These are phyloP conservation scores for Osmoderma eremita DNA, from an alignment of 2,888 invertebrate species.

Conservation along the genomic window DNA sequence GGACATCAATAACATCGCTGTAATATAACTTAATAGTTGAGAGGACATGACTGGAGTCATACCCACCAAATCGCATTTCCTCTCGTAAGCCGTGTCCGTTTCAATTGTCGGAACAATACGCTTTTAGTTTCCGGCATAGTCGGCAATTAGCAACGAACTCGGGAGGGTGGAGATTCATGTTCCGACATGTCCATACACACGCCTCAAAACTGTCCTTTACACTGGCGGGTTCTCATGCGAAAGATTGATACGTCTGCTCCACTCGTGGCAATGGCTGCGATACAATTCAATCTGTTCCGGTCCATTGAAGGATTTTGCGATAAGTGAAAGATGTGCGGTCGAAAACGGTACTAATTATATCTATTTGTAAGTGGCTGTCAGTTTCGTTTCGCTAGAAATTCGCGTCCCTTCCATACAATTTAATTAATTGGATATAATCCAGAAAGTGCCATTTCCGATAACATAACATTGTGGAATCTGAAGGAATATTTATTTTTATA, in stretches of 20 bases:
- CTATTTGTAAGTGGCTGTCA: no score
- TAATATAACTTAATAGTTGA: no score
- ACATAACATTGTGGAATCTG: no score
- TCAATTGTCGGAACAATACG: slow-evolving; percentile 48
- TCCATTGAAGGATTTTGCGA: slow-evolving; percentile 3
- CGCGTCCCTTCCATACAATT: no score
- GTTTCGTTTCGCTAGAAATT: no score
- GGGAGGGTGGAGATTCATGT: slow-evolving; percentile 26
- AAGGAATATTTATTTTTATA: no score
- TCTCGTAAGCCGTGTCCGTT: slow-evolving; percentile 40
- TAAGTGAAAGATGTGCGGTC: not conserved
- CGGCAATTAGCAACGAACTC: slow-evolving; percentile 43
- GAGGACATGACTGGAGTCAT: slow-evolving; percentile 8
- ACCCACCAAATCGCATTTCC: slow-evolving; percentile 31
- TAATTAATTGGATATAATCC: no score
- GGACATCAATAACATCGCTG: no score
- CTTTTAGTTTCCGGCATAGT: slow-evolving; percentile 44
- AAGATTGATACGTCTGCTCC: slow-evolving; percentile 43
- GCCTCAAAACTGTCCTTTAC: slow-evolving; percentile 44
- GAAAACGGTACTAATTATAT: not conserved
- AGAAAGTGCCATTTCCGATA: no score
- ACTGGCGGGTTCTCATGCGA: slow-evolving; percentile 45
- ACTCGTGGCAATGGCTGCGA: slow-evolving; percentile 2
- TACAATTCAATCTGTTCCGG: slow-evolving; percentile 26
- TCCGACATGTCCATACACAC: slow-evolving; percentile 34